Conservation (phyloP, 2,113 vertebrate species). For the Cyanoderma ruficeps region DNA sequence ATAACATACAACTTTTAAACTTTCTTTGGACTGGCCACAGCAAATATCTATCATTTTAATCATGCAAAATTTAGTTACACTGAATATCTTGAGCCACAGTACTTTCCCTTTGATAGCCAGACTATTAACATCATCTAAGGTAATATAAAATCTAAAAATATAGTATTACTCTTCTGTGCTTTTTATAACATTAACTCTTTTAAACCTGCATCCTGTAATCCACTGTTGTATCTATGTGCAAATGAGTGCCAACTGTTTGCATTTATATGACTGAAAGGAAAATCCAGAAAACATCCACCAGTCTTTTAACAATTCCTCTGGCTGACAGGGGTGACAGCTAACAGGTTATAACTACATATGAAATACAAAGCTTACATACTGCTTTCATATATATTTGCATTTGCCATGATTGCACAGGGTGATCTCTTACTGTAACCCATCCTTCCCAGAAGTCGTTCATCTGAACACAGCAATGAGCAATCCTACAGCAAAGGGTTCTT, state of each 20-base stretch:
- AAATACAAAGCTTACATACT: neutral
- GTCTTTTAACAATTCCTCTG: neutral
- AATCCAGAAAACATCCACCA: neutral
- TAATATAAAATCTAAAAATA: neutral
- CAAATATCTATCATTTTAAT: neutral
- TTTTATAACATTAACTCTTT: neutral
- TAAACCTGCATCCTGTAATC: neutral
- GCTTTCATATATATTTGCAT: neutral
- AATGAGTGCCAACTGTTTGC: neutral
- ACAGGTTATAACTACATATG: neutral
- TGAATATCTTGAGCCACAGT: neutral
- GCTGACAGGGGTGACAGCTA: neutral
- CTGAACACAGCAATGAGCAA: neutral
- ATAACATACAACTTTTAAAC: neutral
- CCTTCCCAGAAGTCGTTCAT: neutral
- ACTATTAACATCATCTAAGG: neutral
- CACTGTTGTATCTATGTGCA: neutral
- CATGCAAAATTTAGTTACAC: neutral
- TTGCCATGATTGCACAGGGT: neutral
- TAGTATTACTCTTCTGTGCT: neutral
- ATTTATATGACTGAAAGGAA: neutral
- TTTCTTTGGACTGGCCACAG: neutral
- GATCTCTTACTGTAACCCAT: neutral
- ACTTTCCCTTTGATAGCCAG: neutral
- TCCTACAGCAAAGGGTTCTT: neutral